These are phyloP conservation scores for Lithodes maja DNA, from an alignment of 2,888 invertebrate genomes.

Conservation along the genomic window DNA sequence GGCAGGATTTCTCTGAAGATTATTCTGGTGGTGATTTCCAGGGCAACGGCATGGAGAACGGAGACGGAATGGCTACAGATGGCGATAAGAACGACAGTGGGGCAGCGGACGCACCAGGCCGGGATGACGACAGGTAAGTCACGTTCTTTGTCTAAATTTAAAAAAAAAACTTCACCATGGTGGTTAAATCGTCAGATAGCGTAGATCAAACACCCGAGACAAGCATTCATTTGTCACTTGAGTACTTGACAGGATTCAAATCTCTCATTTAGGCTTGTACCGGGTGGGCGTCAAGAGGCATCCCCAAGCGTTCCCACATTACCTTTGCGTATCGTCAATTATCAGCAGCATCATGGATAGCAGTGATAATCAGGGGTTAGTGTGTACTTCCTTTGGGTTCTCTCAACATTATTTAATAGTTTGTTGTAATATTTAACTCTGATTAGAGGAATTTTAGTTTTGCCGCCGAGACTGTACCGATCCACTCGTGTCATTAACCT, in stretches of 20 bases:
- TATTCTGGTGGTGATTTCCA: conserved; percentile 69
- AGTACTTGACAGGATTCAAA: too few species aligned
- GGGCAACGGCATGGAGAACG: conserved; percentile 69
- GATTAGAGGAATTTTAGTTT: not conserved
- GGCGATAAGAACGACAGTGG: conserved; percentile 61
- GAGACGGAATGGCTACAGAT: conserved; percentile 47
- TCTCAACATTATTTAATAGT: not conserved
- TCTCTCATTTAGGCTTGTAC: not conserved
- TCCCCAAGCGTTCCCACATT: not conserved
- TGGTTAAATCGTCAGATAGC: not conserved
- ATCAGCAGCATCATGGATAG: conserved; percentile 20
- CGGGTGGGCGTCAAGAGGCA: not conserved
- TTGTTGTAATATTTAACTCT: not conserved
- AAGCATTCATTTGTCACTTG: not conserved
- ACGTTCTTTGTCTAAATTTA: not conserved
- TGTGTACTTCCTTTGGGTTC: not conserved
- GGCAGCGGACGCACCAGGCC: conserved; percentile 70
- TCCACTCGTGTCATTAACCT: conserved; percentile 4
- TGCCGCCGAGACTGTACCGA: conserved; percentile 26
- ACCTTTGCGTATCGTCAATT: not conserved
- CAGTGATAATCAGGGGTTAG: too few species aligned
- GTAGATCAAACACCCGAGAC: not conserved
- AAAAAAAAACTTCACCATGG: not conserved
- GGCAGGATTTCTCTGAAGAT: conserved; percentile 70
- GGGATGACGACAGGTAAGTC: conserved; percentile 70